phyloP scores from a whole-genome alignment of 2,888 invertebrate species.

The Callimorpha dominula region DNA sequence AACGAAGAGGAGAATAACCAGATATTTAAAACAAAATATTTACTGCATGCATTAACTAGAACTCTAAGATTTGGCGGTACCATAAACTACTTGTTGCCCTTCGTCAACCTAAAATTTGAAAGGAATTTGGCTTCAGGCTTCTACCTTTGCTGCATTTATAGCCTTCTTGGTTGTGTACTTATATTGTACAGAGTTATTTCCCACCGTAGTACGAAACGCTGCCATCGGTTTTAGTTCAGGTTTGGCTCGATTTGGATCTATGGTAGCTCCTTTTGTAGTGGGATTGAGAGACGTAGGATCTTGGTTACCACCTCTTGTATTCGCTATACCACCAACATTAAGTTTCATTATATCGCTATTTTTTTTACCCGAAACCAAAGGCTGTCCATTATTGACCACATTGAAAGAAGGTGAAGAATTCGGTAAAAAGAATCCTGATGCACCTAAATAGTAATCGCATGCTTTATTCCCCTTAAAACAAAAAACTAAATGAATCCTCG shows the following conservation, averaged over 20 bases:
- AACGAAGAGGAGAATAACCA: too few relatives aligned
- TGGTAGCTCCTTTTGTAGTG: conserved; percentile 93
- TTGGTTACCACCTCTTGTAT: conserved; percentile 90
- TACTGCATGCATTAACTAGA: too few relatives aligned
- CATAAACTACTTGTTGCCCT: too few relatives aligned
- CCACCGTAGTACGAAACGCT: conserved; percentile 94
- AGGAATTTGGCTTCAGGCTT: too few relatives aligned
- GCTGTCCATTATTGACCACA: conserved; percentile 91
- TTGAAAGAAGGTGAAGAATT: conserved; percentile 92
- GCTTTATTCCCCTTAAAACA: too few relatives aligned
- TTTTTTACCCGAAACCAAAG: conserved; percentile 92
- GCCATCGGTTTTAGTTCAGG: conserved; percentile 96
- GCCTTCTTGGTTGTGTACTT: conserved; percentile 95
- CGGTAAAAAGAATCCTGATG: conserved; percentile 56
- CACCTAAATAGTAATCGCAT: not conserved
- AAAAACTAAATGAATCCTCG: too few relatives aligned
- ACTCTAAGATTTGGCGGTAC: too few relatives aligned
- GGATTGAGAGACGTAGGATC: conserved; percentile 79
- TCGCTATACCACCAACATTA: conserved; percentile 89
- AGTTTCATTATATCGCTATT: conserved; percentile 79
- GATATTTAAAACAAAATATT: too few relatives aligned
- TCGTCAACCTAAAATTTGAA: too few relatives aligned
- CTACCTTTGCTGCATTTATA: conserved; percentile 93
- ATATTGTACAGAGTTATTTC: conserved; percentile 95
- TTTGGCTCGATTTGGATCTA: conserved; percentile 94